phyloP scores from a whole-genome alignment of 2,113 vertebrate species.

The Arenaria interpres region DNA sequence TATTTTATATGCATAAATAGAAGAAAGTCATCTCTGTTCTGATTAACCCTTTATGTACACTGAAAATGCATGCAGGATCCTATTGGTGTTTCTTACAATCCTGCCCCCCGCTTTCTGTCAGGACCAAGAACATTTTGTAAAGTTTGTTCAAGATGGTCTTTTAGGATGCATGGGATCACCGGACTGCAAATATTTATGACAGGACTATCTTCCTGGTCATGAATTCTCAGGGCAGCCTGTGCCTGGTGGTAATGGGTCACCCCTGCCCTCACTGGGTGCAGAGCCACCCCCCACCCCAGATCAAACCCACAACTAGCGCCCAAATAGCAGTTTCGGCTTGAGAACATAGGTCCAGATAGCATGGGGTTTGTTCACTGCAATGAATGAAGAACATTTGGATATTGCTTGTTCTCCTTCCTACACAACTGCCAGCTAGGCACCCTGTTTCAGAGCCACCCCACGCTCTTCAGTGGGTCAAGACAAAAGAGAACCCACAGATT shows the following conservation, averaged over 20 bases:
- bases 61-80: not conserved
- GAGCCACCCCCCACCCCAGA: fast-evolving
- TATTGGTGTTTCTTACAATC: not conserved
- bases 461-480: fast-evolving
- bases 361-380: not conserved
- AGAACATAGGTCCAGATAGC: not conserved
- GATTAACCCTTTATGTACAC: not conserved
- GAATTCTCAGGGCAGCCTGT: not conserved
- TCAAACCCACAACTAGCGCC: not conserved
- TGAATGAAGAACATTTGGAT: not conserved
- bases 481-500: not conserved
- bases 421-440: not conserved
- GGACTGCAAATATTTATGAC: not conserved
- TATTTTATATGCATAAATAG: not conserved
- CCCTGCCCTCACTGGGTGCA: fast-evolving
- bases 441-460: not conserved
- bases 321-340: not conserved
- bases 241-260: not conserved
- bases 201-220: fast-evolving
- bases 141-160: not conserved
- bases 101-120: not conserved
- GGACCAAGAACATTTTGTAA: not conserved
- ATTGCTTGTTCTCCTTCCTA: not conserved
- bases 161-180: not conserved
- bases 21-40: not conserved